Conservation (phyloP, 2,888 invertebrate species). For the Drosophila fulvimacula region DNA sequence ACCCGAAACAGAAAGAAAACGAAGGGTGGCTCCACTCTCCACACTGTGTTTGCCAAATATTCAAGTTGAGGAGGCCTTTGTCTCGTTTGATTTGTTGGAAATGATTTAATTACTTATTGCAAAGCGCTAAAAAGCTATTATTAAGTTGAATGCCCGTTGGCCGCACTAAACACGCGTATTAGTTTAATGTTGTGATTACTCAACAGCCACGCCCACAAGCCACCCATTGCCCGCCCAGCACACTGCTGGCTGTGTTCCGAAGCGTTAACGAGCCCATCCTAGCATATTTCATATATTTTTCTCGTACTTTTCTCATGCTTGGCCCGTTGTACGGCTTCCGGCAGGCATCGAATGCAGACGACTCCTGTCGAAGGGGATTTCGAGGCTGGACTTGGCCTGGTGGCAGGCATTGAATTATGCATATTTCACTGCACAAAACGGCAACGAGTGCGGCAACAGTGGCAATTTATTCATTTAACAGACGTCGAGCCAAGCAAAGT, state of each 20-base stretch:
- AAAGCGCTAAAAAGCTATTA: constrained; percentile 62
- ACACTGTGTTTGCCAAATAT: background rate
- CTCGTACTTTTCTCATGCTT: constrained; percentile 11
- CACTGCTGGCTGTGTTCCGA: constrained; percentile 30
- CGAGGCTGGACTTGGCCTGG: background rate
- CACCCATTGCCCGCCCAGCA: background rate
- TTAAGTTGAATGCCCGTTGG: constrained; percentile 53
- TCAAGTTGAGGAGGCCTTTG: constrained; percentile 3
- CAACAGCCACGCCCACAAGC: constrained; percentile 1
- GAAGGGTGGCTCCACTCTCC: background rate
- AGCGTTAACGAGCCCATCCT: constrained; percentile 63
- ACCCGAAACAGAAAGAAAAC: constrained; percentile 8
- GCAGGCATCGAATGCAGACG: constrained; percentile 17
- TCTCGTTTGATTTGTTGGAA: constrained; percentile 60
- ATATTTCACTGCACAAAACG: constrained; percentile 57
- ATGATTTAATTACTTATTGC: constrained; percentile 73
- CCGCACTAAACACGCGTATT: constrained; percentile 63
- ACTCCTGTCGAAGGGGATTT: constrained; percentile 11
- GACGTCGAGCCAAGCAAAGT: constrained; percentile 3
- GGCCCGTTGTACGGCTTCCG: constrained; percentile 24
- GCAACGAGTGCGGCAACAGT: constrained; percentile 34
- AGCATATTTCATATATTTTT: constrained; percentile 63
- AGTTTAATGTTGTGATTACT: constrained; percentile 73
- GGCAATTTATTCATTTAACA: constrained; percentile 61
- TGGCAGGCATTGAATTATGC: constrained; percentile 66